Evolutionary conservation across 1,140 invertebrate genomes (phyloP).

Genomic region (Drosophila watanabei): DNA sequence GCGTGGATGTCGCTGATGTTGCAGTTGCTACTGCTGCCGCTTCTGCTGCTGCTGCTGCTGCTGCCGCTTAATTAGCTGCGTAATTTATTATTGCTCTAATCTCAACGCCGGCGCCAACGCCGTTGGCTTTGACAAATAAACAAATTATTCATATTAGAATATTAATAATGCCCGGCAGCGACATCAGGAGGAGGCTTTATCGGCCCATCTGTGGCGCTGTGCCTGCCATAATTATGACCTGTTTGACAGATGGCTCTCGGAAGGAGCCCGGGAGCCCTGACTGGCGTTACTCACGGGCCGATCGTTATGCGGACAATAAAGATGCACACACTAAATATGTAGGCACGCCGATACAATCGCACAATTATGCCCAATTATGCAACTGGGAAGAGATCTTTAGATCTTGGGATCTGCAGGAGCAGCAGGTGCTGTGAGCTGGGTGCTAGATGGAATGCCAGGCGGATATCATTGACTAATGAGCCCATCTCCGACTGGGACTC

Average conservation of each 20-base stretch:
- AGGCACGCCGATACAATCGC: conserved; percentile 69
- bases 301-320: conserved; percentile 59
- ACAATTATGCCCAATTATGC: conserved; percentile 81
- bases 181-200: conserved; percentile 29
- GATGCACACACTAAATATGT: conserved; percentile 53
- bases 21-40: conserved; percentile 7
- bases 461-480: conserved; percentile 82
- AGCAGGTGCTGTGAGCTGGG: conserved; percentile 28
- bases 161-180: conserved; percentile 54
- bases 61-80: conserved; percentile 77
- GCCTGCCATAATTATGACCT: conserved; percentile 64
- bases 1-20: conserved; percentile 64
- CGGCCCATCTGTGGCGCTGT: conserved; percentile 62
- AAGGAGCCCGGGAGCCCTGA: conserved; percentile 27
- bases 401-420: conserved; percentile 23
- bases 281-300: conserved; percentile 47
- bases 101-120: conserved; percentile 68
- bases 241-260: conserved; percentile 25
- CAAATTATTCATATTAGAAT: conserved; percentile 79
- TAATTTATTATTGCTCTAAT: conserved; percentile 82
- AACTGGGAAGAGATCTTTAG: conserved; percentile 59
- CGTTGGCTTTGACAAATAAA: conserved; percentile 76
- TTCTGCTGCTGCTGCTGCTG: conserved; percentile 39
- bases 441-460: conserved; percentile 41
- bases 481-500: conserved; percentile 16